These are phyloP conservation scores for Acyrthosiphon pisum DNA, from an alignment of 1,140 invertebrate species.

Conservation along the genomic window DNA sequence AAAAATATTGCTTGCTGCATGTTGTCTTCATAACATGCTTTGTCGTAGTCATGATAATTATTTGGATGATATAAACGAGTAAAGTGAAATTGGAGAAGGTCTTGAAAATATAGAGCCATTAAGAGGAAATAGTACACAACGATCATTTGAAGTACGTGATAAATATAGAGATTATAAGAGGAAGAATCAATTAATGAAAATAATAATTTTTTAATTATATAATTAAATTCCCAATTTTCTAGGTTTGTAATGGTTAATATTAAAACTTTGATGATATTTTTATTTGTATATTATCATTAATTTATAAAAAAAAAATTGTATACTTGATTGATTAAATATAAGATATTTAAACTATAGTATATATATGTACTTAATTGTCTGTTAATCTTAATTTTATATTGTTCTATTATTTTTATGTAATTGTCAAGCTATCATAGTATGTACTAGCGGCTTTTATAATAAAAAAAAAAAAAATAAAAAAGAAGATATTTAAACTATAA, in stretches of 20 bases:
- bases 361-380: no score
- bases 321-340: background rate
- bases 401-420: no score
- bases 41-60: slow-evolving; percentile 45
- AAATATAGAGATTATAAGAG: slow-evolving; percentile 4
- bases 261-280: background rate
- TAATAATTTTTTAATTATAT: background rate
- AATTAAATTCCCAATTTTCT: background rate
- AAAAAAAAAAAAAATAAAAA: no score
- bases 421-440: no score
- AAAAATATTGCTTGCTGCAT: slow-evolving; percentile 60
- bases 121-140: slow-evolving; percentile 11
- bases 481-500: no score
- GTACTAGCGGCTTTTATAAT: no score
- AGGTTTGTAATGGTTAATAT: background rate
- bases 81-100: background rate
- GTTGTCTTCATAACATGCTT: slow-evolving; percentile 61
- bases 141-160: background rate
- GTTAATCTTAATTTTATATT: no score
- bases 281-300: background rate
- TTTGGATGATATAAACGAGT: background rate
- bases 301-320: background rate
- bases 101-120: background rate
- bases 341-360: no score
- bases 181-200: background rate